Base-by-base conservation (phyloP, 2,797 vertebrate genomes). In the Typhlichthys subterraneus region DNA sequence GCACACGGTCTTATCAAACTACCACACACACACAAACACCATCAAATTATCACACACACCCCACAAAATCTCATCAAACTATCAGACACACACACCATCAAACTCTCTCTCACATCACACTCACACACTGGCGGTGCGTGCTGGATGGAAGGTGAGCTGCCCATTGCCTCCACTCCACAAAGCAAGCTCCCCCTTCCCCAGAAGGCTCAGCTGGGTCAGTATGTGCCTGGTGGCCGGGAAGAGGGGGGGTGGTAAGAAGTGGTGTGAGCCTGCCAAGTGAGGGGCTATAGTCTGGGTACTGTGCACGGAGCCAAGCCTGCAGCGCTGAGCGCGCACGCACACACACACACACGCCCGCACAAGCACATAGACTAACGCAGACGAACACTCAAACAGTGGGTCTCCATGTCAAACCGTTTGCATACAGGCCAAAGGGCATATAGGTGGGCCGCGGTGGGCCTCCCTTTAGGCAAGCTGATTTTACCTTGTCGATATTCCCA, bases 221-320 rank as follows among this genome's bases (percentile, higher is more conserved):
- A 55, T 61, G 69, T 61, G 91, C 79, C 80, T 53, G 79, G 61
- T 82, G 85, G 88, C 83, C 85, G 82, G 86, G 83, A 82, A 80
- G 87, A 85, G 84, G 87, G 82, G 86, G 84, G 84, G 85, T 86
- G 87, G 84, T 86, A 86, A 88, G 87, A 75, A 67, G 71, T 84
- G 87, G 79, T 88, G 85, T 84, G 69, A 59, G 67, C 31, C 73
- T 88, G 90, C 88, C 90, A 92, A 91, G 81, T 53, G 79, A 72
- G 72, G 86, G 76, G 42, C 23, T 3, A 75, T 69, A 81, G 84
- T 82, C 72, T 69, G 86, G 64, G 82, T 77, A 51, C 23, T 23
- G 23, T 70, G 80, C 61, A 61, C 58, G 70, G 67, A 67, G 68
- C 78, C 79, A 69, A 73, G 64, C 57, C 72, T 23, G 48, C 12